Base-by-base conservation (phyloP, 2,113 vertebrate genomes). In the Lepus americanus region DNA sequence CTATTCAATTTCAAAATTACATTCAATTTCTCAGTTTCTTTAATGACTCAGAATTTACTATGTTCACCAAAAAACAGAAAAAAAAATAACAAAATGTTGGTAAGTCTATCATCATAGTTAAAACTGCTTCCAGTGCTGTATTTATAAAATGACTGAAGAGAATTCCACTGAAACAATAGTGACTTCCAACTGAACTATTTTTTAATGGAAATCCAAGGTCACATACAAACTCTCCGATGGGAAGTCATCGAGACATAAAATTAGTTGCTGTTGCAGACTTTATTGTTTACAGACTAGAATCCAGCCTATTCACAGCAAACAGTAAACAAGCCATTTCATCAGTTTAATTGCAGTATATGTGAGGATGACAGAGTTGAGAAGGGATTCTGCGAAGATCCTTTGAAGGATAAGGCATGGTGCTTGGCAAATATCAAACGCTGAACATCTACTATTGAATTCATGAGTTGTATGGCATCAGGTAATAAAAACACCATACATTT, bases 181-280 rank as follows among this genome's bases (percentile, higher is more conserved):
- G 23, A 51, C 53, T 87, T 94, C 39, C 23, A 87, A 86, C 61
- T 77, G 20, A 36, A 85, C n/a, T 59, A 51, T 66, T 66, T 36
- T 74, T 51, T 9, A 27, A 44, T 14, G 13, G 70, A 23, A 87
- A 78, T 79, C 16, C 59, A 72, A 25, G 49, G 33, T 69, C 33
- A 92, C 66, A 74, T 2, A 55, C 23, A 84, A 25, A 93, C 7
- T 76, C 44, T 89, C 83, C 63, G 64, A 59, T 2, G 79, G 31
- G 33, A 94, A 29, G 70, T 67, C 81, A 87, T 14, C 49, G 14
- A 33, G 76, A 81, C 81, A 39, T 53, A 77, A 97, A 90, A 6
- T 16, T 25, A 19, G 49, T 51, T 83, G 19, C 10, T 6, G 4
- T 4, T 53, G 31, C 3, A 73, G 14, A 3, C 25, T 89, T 27